phyloP scores from a whole-genome alignment of 2,113 vertebrate genomes.

The Neolamprologus tretocephalus region DNA sequence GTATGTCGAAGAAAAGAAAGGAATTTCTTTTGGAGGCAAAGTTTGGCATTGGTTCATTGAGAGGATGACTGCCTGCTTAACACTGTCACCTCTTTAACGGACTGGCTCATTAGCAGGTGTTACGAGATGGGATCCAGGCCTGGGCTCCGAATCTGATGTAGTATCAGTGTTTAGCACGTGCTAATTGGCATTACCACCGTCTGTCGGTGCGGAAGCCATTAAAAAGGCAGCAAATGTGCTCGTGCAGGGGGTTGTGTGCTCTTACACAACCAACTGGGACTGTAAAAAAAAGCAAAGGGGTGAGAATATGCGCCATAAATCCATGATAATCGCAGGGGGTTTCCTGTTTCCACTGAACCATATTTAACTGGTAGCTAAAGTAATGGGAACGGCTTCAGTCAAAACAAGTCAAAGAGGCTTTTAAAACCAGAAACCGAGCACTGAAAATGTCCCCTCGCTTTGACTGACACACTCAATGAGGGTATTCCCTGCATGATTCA shows the following conservation, averaged over 20 bases:
- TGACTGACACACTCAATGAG: conserved; percentile 30
- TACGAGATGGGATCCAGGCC: conserved; percentile 48
- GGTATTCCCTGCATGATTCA: conserved; percentile 3
- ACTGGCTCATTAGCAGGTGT: conserved; percentile 72
- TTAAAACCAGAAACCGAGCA: conserved; percentile 4
- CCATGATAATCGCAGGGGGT: conserved; percentile 34
- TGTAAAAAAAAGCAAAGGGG: conserved; percentile 24
- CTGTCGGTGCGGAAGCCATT: conserved; percentile 40
- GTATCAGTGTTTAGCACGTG: conserved; percentile 53
- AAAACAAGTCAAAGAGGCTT: conserved; percentile 14
- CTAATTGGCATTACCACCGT: conserved; percentile 58
- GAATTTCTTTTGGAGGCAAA: conserved; percentile 12
- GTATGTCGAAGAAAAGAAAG: conserved; percentile 10
- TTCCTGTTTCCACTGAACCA: conserved; percentile 36
- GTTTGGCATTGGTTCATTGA: conserved; percentile 7
- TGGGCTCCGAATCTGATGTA: conserved; percentile 31
- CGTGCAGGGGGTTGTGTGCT: neutral
- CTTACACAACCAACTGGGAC: conserved; percentile 1
- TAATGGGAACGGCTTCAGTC: conserved; percentile 14
- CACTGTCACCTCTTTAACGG: conserved; percentile 13
- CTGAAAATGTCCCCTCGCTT: conserved; percentile 3
- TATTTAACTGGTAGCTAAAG: conserved; percentile 16
- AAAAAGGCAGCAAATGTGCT: conserved; percentile 27
- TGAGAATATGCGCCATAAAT: conserved; percentile 31
- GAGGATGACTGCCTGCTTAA: conserved; percentile 11